Conservation (phyloP, 2,113 vertebrate species). For the Orycteropus afer region DNA sequence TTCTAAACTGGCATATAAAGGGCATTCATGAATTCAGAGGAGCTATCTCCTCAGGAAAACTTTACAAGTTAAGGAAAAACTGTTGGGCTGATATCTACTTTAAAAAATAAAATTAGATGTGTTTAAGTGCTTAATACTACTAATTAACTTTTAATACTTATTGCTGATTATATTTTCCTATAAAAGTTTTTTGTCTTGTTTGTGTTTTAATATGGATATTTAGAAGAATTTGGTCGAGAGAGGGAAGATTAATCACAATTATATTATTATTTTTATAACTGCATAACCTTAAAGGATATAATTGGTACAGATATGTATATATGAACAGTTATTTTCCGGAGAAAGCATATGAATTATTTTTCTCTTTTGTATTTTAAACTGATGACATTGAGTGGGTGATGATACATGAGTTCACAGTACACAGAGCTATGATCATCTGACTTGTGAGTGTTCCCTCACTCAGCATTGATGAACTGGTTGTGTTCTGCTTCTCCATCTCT, state of each 20-base stretch:
- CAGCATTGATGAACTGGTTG: constrained; percentile 21
- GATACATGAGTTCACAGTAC: constrained; percentile 5
- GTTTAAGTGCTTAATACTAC: constrained; percentile 11
- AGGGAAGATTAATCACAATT: constrained; percentile 53
- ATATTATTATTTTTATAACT: background rate
- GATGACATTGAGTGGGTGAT: background rate
- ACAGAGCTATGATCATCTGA: background rate
- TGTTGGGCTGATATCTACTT: background rate
- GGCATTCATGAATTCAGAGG: constrained; percentile 32
- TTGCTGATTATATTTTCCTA: background rate
- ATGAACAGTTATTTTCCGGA: constrained; percentile 14
- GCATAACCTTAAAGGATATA: background rate
- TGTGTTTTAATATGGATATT: background rate
- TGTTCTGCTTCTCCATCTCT: background rate
- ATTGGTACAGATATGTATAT: background rate
- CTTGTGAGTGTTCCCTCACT: background rate
- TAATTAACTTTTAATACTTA: constrained; percentile 43
- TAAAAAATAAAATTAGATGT: background rate
- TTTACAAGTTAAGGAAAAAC: constrained; percentile 30
- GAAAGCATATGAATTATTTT: constrained; percentile 24
- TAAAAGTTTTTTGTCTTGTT: constrained; percentile 3
- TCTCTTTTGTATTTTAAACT: constrained; percentile 42
- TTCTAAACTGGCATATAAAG: constrained; percentile 56
- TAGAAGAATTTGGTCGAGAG: constrained; percentile 19
- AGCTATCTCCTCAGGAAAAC: constrained; percentile 36